These are phyloP conservation scores for Ictalurus furcatus DNA, from an alignment of 2,113 vertebrate species.

Conservation along the genomic window DNA sequence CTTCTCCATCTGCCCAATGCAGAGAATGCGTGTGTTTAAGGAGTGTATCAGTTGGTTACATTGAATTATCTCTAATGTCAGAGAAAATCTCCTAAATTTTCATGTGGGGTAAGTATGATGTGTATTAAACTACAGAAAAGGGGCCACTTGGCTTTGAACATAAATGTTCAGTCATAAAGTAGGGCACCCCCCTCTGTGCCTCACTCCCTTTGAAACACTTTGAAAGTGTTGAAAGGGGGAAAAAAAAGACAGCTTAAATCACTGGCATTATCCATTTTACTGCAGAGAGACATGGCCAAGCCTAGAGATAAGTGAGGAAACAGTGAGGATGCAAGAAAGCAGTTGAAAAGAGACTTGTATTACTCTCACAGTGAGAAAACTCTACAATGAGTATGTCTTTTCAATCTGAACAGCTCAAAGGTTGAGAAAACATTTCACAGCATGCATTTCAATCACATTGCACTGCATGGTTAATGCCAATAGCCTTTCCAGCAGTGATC, in stretches of 20 bases:
- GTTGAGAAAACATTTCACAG: not conserved
- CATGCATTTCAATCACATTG: not conserved
- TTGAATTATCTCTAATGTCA: not conserved
- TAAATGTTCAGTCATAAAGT: slow-evolving; percentile 60
- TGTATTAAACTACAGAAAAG: slow-evolving; percentile 60
- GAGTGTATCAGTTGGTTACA: not conserved
- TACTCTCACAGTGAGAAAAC: not conserved
- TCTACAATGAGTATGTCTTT: not conserved
- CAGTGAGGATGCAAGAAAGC: not conserved
- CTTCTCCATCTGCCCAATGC: slow-evolving; percentile 45
- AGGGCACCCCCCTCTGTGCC: slow-evolving; percentile 48
- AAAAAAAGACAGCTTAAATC: slow-evolving; percentile 71
- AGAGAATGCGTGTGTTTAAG: slow-evolving; percentile 17
- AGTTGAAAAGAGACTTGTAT: not conserved
- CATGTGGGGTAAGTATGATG: slow-evolving; percentile 42
- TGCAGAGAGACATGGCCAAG: slow-evolving; percentile 66
- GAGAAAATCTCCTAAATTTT: not conserved
- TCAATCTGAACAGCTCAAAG: too few species aligned
- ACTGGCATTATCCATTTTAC: slow-evolving; percentile 71
- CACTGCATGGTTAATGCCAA: too few species aligned
- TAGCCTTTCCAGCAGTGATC: not conserved
- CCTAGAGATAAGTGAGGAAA: slow-evolving; percentile 59
- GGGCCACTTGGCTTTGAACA: slow-evolving; percentile 57
- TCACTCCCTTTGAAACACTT: slow-evolving; percentile 47
- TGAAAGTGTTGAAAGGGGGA: slow-evolving; percentile 63